Evolutionary conservation across 2,797 vertebrate species (phyloP), one percentile per base, ranked within the genome.

Genomic region (Threskiornis aethiopicus): DNA sequence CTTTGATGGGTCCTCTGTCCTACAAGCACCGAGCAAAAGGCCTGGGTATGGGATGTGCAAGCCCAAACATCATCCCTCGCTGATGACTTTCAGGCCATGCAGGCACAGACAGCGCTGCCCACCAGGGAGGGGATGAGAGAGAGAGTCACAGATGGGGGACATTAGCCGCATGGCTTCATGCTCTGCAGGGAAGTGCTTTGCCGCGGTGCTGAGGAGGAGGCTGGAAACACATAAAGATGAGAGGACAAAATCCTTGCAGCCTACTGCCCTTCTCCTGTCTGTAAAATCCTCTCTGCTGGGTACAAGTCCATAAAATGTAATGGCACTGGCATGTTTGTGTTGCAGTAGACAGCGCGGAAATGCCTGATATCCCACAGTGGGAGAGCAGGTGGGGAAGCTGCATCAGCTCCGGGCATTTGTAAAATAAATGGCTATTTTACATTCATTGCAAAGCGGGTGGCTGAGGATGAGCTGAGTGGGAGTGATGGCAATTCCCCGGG

Each of bases 131-230:
- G 83, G 72, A 84, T 18, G 41, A 57, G 67, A 33, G 31, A 70
- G 86, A 47, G 76, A 86, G 93, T n/a, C 93, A 71, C 95, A 96
- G 93, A 95, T 84, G 94, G 92, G 89, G 87, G 90, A 94, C 61
- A 67, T 95, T 72, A 90, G 57, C 80, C 9, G 26, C 87, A 69
- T 62, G 90, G 95, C 87, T 96, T 89, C 81, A n/a, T 44, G 77
- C 93, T 84, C 92, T 1, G 21, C 89, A 75, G 94, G 89, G 72
- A 92, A 78, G 77, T 2, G 61, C 79, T 94, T 46, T 39, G 76
- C 79, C 7, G 28, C 13, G 13, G 71, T 6, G 46, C 66, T 16
- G 75, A 92, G 75, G 72, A 89, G 86, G 81, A 78, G 35, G 42
- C 75, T 89, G 86, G 64, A 69, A 90, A 46, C 59, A 22, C 0